These are phyloP conservation scores for Drosophila affinis DNA, from an alignment of 2,888 invertebrate species.

Conservation along the genomic window DNA sequence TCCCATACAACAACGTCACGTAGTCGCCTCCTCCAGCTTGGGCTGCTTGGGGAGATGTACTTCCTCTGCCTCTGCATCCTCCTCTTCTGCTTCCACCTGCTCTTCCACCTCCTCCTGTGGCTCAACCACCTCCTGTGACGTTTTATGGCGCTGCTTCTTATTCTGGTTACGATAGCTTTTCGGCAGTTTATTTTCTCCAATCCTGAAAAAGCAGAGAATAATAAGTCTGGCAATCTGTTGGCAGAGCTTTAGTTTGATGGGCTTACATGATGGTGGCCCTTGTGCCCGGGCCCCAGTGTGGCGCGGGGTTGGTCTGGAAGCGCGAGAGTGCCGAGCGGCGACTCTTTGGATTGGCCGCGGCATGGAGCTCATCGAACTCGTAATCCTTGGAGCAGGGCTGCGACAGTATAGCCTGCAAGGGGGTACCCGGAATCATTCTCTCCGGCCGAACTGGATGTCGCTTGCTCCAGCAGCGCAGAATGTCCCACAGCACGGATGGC, in stretches of 20 bases:
- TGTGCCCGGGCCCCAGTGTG: conserved; percentile 96
- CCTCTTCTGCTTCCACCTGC: background rate
- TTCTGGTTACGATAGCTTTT: conserved; percentile 89
- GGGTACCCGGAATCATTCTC: conserved; percentile 84
- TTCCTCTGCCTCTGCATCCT: background rate
- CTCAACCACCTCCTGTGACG: conserved; percentile 18
- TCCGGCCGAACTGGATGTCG: conserved; percentile 88
- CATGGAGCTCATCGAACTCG: conserved; percentile 84
- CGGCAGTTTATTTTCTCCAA: conserved; percentile 86
- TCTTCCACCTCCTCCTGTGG: background rate
- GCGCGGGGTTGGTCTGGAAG: conserved; percentile 94
- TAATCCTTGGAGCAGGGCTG: conserved; percentile 84
- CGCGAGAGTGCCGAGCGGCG: conserved; percentile 89
- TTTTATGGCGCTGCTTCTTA: conserved; percentile 84
- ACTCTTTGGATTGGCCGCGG: conserved; percentile 92
- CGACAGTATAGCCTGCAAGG: conserved; percentile 85
- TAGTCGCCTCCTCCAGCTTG: conserved; percentile 58
- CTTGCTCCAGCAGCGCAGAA: conserved; percentile 92
- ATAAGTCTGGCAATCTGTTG: background rate
- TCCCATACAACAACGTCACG: conserved; percentile 49
- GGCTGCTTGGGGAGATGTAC: conserved; percentile 56
- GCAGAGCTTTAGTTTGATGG: accelerated
- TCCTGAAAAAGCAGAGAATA: conserved; percentile 82
- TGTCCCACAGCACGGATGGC: conserved; percentile 93
- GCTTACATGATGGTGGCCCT: conserved; percentile 90